These are phyloP conservation scores for Emmelina monodactyla DNA, from an alignment of 2,888 invertebrate species.

Conservation along the genomic window DNA sequence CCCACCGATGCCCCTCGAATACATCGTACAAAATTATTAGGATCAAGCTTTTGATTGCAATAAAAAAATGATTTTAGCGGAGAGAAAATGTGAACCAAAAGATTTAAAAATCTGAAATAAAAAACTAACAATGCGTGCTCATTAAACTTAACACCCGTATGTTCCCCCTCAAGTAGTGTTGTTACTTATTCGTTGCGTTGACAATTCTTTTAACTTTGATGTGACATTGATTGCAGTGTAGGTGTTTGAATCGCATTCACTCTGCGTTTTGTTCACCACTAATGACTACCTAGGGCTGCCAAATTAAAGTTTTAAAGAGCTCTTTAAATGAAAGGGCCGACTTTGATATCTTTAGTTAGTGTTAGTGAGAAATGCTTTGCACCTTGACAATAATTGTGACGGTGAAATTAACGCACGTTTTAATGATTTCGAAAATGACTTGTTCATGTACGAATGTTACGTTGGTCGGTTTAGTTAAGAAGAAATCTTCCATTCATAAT, in stretches of 20 bases:
- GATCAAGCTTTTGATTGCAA: not conserved
- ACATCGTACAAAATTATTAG: not conserved
- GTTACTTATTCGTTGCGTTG: conserved; percentile 54
- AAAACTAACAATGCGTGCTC: not conserved
- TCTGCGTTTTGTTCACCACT: conserved; percentile 39
- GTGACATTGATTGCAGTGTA: conserved; percentile 52
- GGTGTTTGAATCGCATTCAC: conserved; percentile 33
- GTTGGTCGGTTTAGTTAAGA: too few relatives aligned
- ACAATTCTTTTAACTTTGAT: conserved; percentile 56
- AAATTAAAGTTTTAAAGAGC: conserved; percentile 11
- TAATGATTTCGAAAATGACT: too few relatives aligned
- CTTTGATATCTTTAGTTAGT: too few relatives aligned
- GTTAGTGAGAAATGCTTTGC: too few relatives aligned
- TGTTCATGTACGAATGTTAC: too few relatives aligned
- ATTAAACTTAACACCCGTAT: conserved; percentile 17
- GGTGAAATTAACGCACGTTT: too few relatives aligned
- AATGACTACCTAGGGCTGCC: conserved; percentile 44
- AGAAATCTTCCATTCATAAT: too few relatives aligned
- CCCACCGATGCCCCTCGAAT: too few relatives aligned
- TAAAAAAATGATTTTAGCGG: not conserved
- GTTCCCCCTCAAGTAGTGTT: conserved; percentile 30
- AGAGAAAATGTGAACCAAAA: not conserved
- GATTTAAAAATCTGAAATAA: not conserved
- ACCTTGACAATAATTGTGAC: too few relatives aligned
- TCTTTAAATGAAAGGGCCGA: too few relatives aligned